These are phyloP conservation scores for Cecropterus lyciades DNA, from an alignment of 1,140 invertebrate genomes.

Conservation along the genomic window DNA sequence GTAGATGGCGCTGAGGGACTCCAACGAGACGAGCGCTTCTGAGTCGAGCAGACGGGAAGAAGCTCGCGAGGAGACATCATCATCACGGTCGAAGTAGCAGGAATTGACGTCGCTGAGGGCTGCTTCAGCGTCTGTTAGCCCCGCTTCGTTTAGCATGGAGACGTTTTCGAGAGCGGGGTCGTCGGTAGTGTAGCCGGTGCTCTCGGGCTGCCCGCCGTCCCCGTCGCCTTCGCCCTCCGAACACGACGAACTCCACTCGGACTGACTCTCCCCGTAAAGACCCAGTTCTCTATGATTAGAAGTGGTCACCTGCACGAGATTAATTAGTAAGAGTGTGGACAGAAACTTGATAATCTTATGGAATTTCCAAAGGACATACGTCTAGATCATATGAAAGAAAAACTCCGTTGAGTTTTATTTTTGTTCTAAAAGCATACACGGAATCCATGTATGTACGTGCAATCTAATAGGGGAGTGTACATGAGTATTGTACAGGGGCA, in stretches of 20 bases:
- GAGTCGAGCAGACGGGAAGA: conserved; percentile 91
- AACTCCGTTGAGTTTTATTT: too few relatives aligned
- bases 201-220: conserved; percentile 87
- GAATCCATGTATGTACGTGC: too few relatives aligned
- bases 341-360: too few relatives aligned
- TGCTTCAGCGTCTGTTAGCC: conserved; percentile 93
- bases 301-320: conserved; percentile 41
- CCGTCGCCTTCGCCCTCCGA: conserved; percentile 81
- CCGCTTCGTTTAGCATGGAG: conserved; percentile 92
- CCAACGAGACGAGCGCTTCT: conserved; percentile 90
- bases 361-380: too few relatives aligned
- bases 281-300: conserved; percentile 74
- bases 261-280: conserved; percentile 87
- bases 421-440: too few relatives aligned
- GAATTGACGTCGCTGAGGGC: conserved; percentile 94
- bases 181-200: conserved; percentile 92
- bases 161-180: conserved; percentile 93
- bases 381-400: too few relatives aligned
- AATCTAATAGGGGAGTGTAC: too few relatives aligned
- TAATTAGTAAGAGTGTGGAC: too few relatives aligned
- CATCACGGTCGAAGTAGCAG: conserved; percentile 91
- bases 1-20: conserved; percentile 92
- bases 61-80: conserved; percentile 91
- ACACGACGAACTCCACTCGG: conserved; percentile 89
- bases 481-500: too few relatives aligned